Base-by-base conservation (phyloP, 2,797 vertebrate genomes). In the Enteromius afrohamiltoni region DNA sequence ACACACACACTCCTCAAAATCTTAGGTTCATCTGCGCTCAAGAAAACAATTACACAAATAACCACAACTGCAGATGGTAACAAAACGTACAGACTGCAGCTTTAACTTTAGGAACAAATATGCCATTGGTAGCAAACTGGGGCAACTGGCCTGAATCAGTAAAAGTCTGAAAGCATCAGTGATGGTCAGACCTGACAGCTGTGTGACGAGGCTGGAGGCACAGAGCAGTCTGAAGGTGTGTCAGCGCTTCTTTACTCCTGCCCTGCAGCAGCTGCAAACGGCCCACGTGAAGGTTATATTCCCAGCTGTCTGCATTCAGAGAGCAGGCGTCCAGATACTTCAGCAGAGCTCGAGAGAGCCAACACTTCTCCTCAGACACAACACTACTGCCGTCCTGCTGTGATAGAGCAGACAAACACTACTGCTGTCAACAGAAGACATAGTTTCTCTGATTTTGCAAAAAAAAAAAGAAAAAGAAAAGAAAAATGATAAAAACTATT, bases 281-380 rank as follows among this genome's bases (percentile, higher is more conserved):
- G n/a, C 93, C 93, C 4, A 82, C 89, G 2, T 94, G 92, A 45
- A 95, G 88, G 88, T 88, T 92, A 80, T 90, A 91, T 86, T 92
- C 90, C 92, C 93, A 94, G 88, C 79, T 89, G 79, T 92, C 89
- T n/a, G 91, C 91, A 73, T 88, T 91, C 87, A 95, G 80, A 47
- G 87, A 90, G 90, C 93, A 93, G 84, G 94, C 93, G 11, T 95
- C 94, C 90, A 93, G 88, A 89, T 94, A 94, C 87, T 94, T 95
- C 80, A 93, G 85, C 83, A 94, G 88, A 75, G 93, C 92, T 60
- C 60, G 86, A 64, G 91, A 88, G 40, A 93, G 26, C n/a, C 65
- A 87, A 79, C 85, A 91, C 86, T 92, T 91, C 58, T 93, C 89
- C 23, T 92, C 91, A 45, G 8, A 83, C 80, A 88, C 31, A 3